Evolutionary conservation across 2,797 vertebrate species (phyloP), one percentile per base, ranked within the genome.

Genomic region (Sparidentex hasta): DNA sequence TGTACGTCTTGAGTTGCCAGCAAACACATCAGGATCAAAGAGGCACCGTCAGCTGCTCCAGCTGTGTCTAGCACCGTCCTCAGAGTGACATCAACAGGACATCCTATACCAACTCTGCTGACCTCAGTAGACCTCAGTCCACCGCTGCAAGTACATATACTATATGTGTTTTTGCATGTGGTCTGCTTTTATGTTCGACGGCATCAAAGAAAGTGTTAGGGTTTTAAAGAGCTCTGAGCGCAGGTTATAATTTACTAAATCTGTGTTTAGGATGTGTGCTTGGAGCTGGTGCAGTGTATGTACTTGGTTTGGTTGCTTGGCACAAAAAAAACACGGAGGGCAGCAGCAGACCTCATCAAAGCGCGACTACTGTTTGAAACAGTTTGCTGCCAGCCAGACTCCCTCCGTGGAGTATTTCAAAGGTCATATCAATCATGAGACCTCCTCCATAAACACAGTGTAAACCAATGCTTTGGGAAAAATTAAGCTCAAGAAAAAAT

Each of bases 321-420:
- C 74, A 78, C 56, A 21, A 47, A 71, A 90, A 90, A 88, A 90
- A 87, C 66, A 88, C 80, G 82, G 74, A 80, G 74, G 70, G 82
- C 76, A 82, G 70, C 41, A 84, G 74, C 68, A 87, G 87, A 89
- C 90, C 80, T 90, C 85, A 88, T 90, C 90, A 92, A 90, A 91
- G 89, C 76, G 47, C 1, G 7, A 71, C 84, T 71, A 66, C 82
- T 82, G 81, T 88, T 90, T 84, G 73, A 85, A 87, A 79, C 82
- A 72, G 20, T 5, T 29, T 38, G 52, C 65, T 78, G 71, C 56
- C 29, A 48, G 73, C 80, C 75, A 71, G 86, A 81, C 62, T 61
- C 77, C 72, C 71, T 80, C 78, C 75, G 64, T 57, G 63, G 54
- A 76, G 74, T 68, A 84, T 88, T 85, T 80, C 70, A 72, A 75